Percentiles rank a stretch among this genome's conserved stretches.
Evolutionary conservation across 2,113 vertebrate species (phyloP).

Genomic region (Micronisus gabar): DNA sequence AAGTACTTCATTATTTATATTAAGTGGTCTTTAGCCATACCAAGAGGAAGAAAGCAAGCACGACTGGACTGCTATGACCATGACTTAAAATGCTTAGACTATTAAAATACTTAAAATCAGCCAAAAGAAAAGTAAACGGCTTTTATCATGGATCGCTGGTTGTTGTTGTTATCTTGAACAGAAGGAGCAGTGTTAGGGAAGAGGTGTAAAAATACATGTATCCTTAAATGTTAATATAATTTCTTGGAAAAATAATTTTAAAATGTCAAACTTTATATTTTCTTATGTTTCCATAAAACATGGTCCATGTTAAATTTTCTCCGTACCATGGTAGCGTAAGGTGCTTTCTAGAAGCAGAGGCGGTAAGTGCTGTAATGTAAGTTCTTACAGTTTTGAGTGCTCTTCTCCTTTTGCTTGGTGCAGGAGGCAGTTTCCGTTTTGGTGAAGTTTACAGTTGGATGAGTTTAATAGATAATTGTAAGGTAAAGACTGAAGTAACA

Average conservation of each 20-base stretch:
- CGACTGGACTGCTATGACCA: neutral
- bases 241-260: neutral
- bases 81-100: neutral
- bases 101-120: neutral
- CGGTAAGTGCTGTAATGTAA: neutral
- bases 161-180: neutral
- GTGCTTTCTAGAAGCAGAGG: neutral
- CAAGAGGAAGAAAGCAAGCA: neutral
- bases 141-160: neutral
- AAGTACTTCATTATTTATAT: slow-evolving; percentile 8
- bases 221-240: neutral
- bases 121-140: neutral
- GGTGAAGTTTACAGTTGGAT: neutral
- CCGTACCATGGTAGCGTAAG: neutral
- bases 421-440: neutral
- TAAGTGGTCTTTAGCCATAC: neutral
- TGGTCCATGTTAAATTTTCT: neutral
- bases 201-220: neutral
- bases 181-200: neutral
- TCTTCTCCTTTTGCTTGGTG: neutral
- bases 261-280: neutral
- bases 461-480: neutral
- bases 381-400: neutral
- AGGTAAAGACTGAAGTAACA: neutral
- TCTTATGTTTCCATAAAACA: neutral